Conservation (phyloP, 2,888 invertebrate genomes). For the Rotaria socialis region DNA sequence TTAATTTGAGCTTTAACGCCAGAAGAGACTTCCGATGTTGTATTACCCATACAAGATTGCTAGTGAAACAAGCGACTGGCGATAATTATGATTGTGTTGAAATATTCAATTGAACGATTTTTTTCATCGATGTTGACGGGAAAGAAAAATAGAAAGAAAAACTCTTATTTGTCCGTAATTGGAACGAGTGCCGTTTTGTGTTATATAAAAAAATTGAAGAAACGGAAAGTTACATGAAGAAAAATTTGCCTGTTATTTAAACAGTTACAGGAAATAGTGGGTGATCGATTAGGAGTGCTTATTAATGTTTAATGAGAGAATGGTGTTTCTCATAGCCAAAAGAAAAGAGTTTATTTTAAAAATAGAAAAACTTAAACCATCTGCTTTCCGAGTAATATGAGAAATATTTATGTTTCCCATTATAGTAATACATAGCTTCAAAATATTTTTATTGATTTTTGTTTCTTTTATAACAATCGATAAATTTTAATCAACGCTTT, state of each 20-base stretch:
- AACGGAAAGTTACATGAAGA: not conserved
- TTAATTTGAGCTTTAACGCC: conserved; percentile 45
- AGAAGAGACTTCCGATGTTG: conserved; percentile 44
- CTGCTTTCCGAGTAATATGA: too few relatives aligned
- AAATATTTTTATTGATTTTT: too few relatives aligned
- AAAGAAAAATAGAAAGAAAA: not conserved
- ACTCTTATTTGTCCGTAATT: conserved; percentile 1
- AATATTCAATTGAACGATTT: conserved; percentile 3
- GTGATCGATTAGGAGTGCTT: not conserved
- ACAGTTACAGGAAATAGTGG: not conserved
- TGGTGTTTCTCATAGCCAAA: too few relatives aligned
- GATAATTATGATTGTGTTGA: not conserved
- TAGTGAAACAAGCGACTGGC: not conserved
- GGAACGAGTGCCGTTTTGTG: not conserved
- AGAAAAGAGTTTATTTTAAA: too few relatives aligned
- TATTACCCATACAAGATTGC: conserved; percentile 41
- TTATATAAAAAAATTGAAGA: not conserved
- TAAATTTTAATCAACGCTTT: too few relatives aligned
- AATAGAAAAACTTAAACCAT: too few relatives aligned
- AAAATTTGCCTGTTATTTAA: not conserved
- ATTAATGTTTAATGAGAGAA: not conserved
- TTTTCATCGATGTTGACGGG: not conserved
- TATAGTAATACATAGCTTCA: too few relatives aligned
- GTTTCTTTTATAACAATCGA: too few relatives aligned
- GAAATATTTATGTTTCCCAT: too few relatives aligned